Evolutionary conservation across 1,140 invertebrate species (phyloP), one percentile per base, ranked within the genome.

Genomic region (Lasioglossum baleicum): DNA sequence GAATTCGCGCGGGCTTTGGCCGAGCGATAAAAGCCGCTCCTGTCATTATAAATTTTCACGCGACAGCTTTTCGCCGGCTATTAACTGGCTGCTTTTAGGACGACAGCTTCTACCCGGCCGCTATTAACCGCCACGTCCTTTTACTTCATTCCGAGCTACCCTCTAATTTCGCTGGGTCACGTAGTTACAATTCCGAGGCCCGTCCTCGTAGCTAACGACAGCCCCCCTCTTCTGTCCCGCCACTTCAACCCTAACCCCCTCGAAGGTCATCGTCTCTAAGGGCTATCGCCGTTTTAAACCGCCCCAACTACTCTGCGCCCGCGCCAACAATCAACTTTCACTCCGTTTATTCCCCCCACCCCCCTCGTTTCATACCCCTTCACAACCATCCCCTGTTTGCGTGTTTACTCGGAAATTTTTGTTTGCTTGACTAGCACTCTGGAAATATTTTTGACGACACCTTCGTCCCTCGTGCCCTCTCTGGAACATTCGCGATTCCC

Each of bases 11-110:
- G 20, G 20, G 48, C 20, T 1, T 58, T 58, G 7, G 35, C 13
- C 31, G 44, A 10, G 31, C 61, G 35, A 56, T 53, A 48, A 79
- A 73, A 56, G 51, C 51, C 40, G 69, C 20, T 61, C 40, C 76
- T 79, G 76, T 79, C 76, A 66, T 79, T 79, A 79, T 79, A 79
- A 73, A 79, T 79, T 79, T 72, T 79, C 76, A 65, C 60, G 70
- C 51, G 70, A 73, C 76, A 79, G 70, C 76, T 79, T 79, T 75
- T 75, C 71, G 20, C 53, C 71, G 44, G 53, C 72, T 80, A 80
- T 74, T 80, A 80, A 80, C 72, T 75, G 56, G 65, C 78, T 67
- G 71, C 71, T 74, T 75, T 80, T 61, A 75, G 31, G 58, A 20
- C 53, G 78, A 75, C 78, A 48, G 63, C 74, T 22, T 35, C 22